Conservation (phyloP, 1,140 invertebrate species). For the Pararge aegeria region DNA sequence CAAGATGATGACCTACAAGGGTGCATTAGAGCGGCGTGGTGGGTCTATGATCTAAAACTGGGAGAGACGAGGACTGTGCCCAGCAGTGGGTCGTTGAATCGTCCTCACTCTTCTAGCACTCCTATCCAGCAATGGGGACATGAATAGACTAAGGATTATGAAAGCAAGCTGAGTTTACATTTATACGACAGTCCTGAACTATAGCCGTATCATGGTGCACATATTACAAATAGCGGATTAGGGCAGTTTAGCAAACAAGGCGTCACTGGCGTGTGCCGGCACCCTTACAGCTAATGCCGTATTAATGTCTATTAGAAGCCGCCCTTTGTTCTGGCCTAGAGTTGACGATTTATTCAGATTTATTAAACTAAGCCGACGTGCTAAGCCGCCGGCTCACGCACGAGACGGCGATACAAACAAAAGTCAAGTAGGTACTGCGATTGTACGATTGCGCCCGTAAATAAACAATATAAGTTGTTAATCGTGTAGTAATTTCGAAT, state of each 20-base stretch:
- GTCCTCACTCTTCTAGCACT: no score
- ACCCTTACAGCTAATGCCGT: constrained; percentile 68
- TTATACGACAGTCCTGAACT: constrained; percentile 8
- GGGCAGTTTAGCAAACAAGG: constrained; percentile 79
- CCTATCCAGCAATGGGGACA: no score
- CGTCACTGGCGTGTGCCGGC: constrained; percentile 63
- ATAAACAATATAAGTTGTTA: constrained; percentile 14
- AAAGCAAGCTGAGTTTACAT: no score
- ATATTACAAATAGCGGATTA: constrained; percentile 74
- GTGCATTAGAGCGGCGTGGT: no score
- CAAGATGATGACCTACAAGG: no score
- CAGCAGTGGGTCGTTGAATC: no score
- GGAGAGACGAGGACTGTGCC: no score
- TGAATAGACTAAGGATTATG: no score
- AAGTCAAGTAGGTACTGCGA: constrained; percentile 49
- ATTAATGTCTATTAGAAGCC: constrained; percentile 75
- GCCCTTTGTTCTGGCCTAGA: constrained; percentile 60
- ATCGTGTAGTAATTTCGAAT: constrained; percentile 2
- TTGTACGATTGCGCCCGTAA: constrained; percentile 19
- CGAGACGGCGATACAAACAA: constrained; percentile 43
- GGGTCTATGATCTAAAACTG: no score
- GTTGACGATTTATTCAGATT: constrained; percentile 68
- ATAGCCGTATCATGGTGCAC: constrained; percentile 13
- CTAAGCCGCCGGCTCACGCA: constrained; percentile 55
- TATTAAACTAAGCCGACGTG: constrained; percentile 60